Percentiles rank a stretch among this genome's conserved stretches.
These are phyloP conservation scores for Oeneis ivallda DNA, from an alignment of 2,888 invertebrate species.

Conservation along the genomic window DNA sequence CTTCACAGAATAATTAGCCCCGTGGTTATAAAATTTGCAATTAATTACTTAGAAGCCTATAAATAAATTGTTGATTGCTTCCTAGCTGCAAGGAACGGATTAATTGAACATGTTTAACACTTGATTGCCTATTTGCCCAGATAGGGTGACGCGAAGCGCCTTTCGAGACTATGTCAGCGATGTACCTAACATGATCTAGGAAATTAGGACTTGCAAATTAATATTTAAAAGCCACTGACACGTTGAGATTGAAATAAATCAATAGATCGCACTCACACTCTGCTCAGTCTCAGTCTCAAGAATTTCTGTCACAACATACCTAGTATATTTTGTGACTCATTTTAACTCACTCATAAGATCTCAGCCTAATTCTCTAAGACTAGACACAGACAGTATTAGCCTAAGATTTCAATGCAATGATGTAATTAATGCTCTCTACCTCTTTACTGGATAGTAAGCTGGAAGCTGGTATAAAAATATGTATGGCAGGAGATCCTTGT, in stretches of 20 bases:
- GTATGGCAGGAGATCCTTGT: too few relatives aligned
- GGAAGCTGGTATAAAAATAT: too few relatives aligned
- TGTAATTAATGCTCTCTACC: too few relatives aligned
- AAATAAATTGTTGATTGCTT: slow-evolving; percentile 34
- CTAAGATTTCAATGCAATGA: too few relatives aligned
- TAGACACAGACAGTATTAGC: too few relatives aligned
- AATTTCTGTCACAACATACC: too few relatives aligned
- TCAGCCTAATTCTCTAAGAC: too few relatives aligned
- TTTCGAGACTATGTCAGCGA: slow-evolving; percentile 30
- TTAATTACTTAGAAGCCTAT: slow-evolving; percentile 27
- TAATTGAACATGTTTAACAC: slow-evolving; percentile 42
- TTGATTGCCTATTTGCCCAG: slow-evolving; percentile 42
- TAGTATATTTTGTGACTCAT: too few relatives aligned
- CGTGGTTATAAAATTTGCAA: slow-evolving; percentile 13
- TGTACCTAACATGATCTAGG: slow-evolving; percentile 42
- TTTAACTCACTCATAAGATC: too few relatives aligned
- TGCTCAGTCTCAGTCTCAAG: too few relatives aligned
- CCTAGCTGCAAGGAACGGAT: slow-evolving; percentile 40
- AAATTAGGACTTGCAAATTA: slow-evolving; percentile 19
- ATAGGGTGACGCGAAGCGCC: slow-evolving; percentile 45
- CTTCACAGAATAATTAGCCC: slow-evolving; percentile 5
- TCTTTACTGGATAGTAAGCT: too few relatives aligned
- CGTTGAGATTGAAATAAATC: neutral
- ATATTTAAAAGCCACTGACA: slow-evolving; percentile 17
- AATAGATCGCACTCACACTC: too few relatives aligned